Percentiles rank a stretch among this genome's conserved stretches.
Evolutionary conservation across 2,888 invertebrate species (phyloP).

Genomic region (Disparrhopalites patrizii): DNA sequence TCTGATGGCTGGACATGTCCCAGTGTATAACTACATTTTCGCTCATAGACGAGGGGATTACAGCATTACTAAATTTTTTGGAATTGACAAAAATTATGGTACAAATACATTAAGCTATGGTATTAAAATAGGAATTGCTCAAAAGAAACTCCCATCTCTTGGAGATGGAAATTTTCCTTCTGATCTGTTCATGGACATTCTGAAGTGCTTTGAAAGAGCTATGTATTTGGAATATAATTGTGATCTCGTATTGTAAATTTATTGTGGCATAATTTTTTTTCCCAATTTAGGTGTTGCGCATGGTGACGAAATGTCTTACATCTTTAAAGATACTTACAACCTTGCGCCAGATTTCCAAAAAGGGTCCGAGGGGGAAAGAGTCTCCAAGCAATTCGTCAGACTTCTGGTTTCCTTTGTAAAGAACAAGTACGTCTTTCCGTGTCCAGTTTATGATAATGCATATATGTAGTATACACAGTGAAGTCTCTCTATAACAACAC

Average conservation of each 20-base stretch:
- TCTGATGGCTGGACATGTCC: conserved; percentile 50
- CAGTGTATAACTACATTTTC: conserved; percentile 56
- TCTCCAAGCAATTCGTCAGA: conserved; percentile 10
- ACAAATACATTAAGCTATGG: no score
- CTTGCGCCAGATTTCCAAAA: conserved; percentile 9
- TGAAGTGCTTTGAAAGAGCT: neutral
- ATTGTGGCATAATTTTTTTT: no score
- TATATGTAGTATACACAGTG: no score
- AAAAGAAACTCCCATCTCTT: no score
- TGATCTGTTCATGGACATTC: neutral
- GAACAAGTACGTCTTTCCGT: neutral
- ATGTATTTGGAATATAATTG: neutral
- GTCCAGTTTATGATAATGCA: neutral
- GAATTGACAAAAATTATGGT: conserved; percentile 8
- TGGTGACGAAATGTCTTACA: conserved; percentile 6
- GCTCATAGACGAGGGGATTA: conserved; percentile 32
- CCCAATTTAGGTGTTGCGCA: conserved; percentile 11
- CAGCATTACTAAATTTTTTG: neutral
- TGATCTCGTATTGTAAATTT: no score
- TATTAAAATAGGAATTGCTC: no score
- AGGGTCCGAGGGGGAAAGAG: neutral
- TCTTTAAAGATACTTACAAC: neutral
- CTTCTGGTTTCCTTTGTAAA: conserved; percentile 13
- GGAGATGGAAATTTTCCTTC: no score
- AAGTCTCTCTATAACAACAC: no score